phyloP scores from a whole-genome alignment of 2,888 invertebrate species.

The Rhogogaster chlorosoma region DNA sequence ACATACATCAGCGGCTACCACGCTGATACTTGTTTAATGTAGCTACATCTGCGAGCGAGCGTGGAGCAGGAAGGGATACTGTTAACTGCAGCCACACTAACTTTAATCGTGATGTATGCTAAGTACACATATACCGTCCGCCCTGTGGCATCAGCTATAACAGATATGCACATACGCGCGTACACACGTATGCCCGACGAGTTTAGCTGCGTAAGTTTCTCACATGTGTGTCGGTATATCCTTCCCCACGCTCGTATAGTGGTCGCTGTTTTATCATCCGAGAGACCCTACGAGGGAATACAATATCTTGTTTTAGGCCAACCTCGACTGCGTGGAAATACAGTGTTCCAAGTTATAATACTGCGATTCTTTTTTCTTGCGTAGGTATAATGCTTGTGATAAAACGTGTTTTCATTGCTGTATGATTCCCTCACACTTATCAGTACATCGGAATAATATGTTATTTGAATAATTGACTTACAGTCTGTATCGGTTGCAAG shows the following conservation, averaged over 20 bases:
- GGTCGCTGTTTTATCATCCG: neutral
- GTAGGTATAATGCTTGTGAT: neutral
- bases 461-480: neutral
- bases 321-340: neutral
- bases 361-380: neutral
- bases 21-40: slow-evolving; percentile 7
- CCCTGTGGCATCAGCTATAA: neutral
- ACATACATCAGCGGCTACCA: neutral
- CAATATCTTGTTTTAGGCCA: neutral
- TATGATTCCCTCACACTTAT: neutral
- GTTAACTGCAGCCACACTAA: slow-evolving; percentile 13
- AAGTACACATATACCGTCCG: neutral
- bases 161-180: neutral
- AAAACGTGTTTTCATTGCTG: neutral
- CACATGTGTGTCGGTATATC: neutral
- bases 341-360: neutral
- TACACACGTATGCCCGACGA: neutral
- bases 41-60: neutral
- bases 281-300: neutral
- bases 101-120: slow-evolving; percentile 28
- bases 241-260: neutral
- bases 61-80: neutral
- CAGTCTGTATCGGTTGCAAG: neutral
- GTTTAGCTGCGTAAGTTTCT: neutral
- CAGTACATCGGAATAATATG: neutral